phyloP scores from a whole-genome alignment of 2,113 vertebrate species.

The Planiliza haematocheilus region DNA sequence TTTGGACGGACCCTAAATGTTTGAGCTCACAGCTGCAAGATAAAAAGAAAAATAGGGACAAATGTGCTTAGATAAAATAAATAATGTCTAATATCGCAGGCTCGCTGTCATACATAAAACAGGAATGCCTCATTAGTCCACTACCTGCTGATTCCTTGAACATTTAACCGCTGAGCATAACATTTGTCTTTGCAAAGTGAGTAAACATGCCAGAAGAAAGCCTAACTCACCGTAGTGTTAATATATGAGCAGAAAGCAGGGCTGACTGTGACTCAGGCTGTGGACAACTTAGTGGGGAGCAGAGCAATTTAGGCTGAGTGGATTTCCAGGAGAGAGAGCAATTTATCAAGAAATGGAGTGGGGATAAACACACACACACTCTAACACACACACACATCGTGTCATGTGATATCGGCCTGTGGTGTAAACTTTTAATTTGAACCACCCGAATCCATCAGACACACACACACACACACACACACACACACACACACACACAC shows the following conservation, averaged over 20 bases:
- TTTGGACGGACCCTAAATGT: too few relatives aligned
- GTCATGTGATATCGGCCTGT: slow-evolving; percentile 36
- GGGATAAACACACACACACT: slow-evolving; percentile 8
- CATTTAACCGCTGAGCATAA: background rate
- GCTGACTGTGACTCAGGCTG: slow-evolving; percentile 40
- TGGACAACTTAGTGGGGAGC: slow-evolving; percentile 60
- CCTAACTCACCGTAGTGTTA: slow-evolving; percentile 16
- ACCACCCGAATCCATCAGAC: slow-evolving; percentile 43
- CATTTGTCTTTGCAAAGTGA: slow-evolving; percentile 42
- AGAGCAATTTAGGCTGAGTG: slow-evolving; percentile 66
- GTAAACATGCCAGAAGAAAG: slow-evolving; percentile 47
- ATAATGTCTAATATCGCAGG: background rate
- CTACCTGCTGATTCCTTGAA: slow-evolving; percentile 27
- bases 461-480: slow-evolving; percentile 28
- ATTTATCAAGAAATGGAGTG: slow-evolving; percentile 56
- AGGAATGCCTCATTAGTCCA: slow-evolving; percentile 13
- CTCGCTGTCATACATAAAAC: background rate
- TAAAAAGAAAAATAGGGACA: background rate
- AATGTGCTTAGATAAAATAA: background rate
- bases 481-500: slow-evolving; percentile 5
- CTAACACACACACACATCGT: background rate
- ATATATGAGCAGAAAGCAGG: slow-evolving; percentile 33
- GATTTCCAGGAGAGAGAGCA: slow-evolving; percentile 63
- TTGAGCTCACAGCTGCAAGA: background rate
- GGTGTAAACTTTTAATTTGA: slow-evolving; percentile 70